Conservation (phyloP, 1,140 invertebrate genomes). For the Branchinecta lynchi region DNA sequence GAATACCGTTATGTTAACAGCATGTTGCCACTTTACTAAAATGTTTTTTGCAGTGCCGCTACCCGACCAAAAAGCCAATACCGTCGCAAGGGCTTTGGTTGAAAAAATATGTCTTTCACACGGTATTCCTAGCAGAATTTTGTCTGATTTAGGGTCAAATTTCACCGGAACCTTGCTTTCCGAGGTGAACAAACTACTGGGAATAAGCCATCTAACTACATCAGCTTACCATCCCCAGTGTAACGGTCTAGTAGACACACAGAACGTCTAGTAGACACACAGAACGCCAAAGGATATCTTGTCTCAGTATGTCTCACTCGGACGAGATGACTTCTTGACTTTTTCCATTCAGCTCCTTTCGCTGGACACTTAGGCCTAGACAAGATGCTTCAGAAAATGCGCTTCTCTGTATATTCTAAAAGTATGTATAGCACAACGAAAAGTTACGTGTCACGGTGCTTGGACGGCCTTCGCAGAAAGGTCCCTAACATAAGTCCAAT, state of each 20-base stretch:
- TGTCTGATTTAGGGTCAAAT: conserved; percentile 23
- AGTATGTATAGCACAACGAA: neutral
- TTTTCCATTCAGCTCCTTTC: neutral
- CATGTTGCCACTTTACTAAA: neutral
- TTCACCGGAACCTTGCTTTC: conserved; percentile 21
- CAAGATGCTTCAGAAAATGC: neutral
- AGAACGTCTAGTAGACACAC: no score
- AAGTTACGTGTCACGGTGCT: neutral
- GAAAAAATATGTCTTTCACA: neutral
- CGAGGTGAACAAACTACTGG: conserved; percentile 12
- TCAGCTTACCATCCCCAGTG: conserved; percentile 20
- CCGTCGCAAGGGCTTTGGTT: neutral
- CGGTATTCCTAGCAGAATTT: neutral
- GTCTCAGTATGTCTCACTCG: conserved; percentile 16
- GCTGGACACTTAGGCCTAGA: neutral
- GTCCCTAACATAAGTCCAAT: neutral
- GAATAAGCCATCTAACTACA: conserved; percentile 15
- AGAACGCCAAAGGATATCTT: conserved; percentile 16
- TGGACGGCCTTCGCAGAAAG: neutral
- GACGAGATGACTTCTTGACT: neutral
- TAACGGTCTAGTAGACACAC: conserved; percentile 22
- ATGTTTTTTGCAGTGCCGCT: neutral
- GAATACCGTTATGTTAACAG: neutral
- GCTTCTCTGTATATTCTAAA: neutral
- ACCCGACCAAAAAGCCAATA: neutral